These are phyloP conservation scores for Aphelinus atriplicis DNA, from an alignment of 1,140 invertebrate genomes.

Conservation along the genomic window DNA sequence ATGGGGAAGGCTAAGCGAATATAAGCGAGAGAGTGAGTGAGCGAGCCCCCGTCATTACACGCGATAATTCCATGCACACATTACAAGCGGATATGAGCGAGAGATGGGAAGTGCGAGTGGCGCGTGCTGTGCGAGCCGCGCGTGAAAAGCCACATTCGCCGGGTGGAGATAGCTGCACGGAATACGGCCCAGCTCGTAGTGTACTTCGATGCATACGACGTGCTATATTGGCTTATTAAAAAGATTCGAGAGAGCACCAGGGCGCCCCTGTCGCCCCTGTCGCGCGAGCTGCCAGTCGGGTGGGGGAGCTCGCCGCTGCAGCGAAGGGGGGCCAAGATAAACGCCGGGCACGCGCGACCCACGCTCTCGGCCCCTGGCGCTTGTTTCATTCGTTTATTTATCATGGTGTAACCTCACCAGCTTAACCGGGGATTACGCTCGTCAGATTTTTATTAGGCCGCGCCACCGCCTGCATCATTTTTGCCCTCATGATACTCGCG, in stretches of 20 bases:
- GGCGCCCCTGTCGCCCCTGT: no score
- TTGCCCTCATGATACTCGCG: slow-evolving; percentile 5
- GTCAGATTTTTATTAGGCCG: slow-evolving; percentile 56
- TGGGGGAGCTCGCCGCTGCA: neutral
- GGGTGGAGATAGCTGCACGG: no score
- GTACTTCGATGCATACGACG: no score
- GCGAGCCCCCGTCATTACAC: neutral
- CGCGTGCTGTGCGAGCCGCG: slow-evolving; percentile 20
- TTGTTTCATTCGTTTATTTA: slow-evolving; percentile 57
- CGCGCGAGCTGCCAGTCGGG: neutral
- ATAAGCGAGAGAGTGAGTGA: no score
- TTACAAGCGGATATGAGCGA: no score
- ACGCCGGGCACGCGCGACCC: slow-evolving; percentile 12
- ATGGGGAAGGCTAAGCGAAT: no score
- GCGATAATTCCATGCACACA: slow-evolving; percentile 13
- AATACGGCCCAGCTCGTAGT: no score
- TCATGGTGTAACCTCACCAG: slow-evolving; percentile 42
- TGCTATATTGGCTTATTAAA: slow-evolving; percentile 48
- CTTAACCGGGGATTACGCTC: slow-evolving; percentile 48
- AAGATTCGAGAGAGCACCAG: slow-evolving; percentile 27
- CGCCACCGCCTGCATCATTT: slow-evolving; percentile 30
- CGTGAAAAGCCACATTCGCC: slow-evolving; percentile 22
- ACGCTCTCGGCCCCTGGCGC: slow-evolving; percentile 24
- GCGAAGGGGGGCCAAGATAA: slow-evolving; percentile 9
- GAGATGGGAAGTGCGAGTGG: neutral